phyloP scores from a whole-genome alignment of 2,113 vertebrate genomes.

The Nothoprocta pentlandii region DNA sequence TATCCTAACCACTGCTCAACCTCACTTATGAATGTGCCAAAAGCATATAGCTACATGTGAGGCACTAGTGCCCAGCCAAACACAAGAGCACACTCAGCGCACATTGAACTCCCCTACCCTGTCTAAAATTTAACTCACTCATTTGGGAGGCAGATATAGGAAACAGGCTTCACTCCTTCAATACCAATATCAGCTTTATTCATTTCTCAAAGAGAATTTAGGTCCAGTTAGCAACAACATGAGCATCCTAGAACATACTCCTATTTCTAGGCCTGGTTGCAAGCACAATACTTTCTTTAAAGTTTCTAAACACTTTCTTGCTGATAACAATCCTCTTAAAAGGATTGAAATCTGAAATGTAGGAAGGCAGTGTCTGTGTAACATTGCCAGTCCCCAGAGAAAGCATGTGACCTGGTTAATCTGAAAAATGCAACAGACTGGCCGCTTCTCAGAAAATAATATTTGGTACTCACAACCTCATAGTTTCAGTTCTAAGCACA shows the following conservation, averaged over 20 bases:
- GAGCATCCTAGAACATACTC: not conserved
- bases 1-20: not conserved
- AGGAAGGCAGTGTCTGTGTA: not conserved
- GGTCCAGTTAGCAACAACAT: conserved; percentile 23
- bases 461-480: not conserved
- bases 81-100: not conserved
- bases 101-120: not conserved
- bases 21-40: not conserved
- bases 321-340: not conserved
- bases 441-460: not conserved
- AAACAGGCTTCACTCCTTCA: not conserved
- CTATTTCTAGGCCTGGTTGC: conserved; percentile 3
- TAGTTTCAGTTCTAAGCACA: not conserved
- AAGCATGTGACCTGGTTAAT: not conserved
- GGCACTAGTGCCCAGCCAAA: not conserved
- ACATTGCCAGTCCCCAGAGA: not conserved
- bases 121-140: not conserved
- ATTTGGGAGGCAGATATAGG: not conserved
- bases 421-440: not conserved
- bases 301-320: not conserved
- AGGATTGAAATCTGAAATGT: not conserved
- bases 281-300: not conserved
- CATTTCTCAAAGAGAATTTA: not conserved
- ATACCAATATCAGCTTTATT: not conserved
- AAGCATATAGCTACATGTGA: not conserved